phyloP scores from a whole-genome alignment of 2,888 invertebrate species.

The Bombylius major region DNA sequence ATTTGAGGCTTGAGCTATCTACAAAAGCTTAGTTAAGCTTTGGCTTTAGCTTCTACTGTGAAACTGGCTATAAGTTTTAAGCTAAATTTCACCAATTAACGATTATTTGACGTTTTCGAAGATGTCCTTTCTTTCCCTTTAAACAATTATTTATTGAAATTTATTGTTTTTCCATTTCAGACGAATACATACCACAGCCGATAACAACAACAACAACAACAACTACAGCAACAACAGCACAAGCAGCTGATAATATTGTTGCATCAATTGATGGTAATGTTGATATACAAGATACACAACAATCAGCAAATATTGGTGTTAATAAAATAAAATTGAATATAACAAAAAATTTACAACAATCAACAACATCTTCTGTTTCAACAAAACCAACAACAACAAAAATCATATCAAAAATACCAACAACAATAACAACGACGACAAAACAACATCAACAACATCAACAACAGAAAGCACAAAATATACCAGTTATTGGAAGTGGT shows the following conservation, averaged over 20 bases:
- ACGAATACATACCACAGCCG: constrained; percentile 29
- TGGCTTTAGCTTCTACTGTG: too few species aligned
- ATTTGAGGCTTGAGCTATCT: too few species aligned
- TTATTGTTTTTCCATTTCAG: constrained; percentile 9
- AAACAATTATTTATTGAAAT: too few species aligned
- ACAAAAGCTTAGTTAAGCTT: too few species aligned
- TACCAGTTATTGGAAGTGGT: not conserved
- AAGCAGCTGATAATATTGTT: constrained; percentile 38
- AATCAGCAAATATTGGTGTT: constrained; percentile 30
- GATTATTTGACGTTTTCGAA: too few species aligned
- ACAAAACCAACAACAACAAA: not conserved
- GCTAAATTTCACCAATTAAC: too few species aligned
- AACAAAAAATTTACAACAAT: constrained; percentile 42
- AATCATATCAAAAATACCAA: not conserved
- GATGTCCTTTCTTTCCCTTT: too few species aligned
- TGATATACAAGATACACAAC: constrained; percentile 46
- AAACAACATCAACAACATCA: not conserved
- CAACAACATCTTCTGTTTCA: constrained; percentile 32
- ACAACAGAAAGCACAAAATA: not conserved
- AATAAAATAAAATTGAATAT: constrained; percentile 73
- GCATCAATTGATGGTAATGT: constrained; percentile 65
- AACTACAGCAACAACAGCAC: constrained; percentile 14
- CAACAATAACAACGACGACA: not conserved
- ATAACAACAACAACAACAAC: constrained; percentile 27
- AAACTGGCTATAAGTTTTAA: too few species aligned